A percentile compares a stretch with the other conserved stretches of the same genome.
phyloP scores from a whole-genome alignment of 1,140 invertebrate species.

The Bombus turneri region DNA sequence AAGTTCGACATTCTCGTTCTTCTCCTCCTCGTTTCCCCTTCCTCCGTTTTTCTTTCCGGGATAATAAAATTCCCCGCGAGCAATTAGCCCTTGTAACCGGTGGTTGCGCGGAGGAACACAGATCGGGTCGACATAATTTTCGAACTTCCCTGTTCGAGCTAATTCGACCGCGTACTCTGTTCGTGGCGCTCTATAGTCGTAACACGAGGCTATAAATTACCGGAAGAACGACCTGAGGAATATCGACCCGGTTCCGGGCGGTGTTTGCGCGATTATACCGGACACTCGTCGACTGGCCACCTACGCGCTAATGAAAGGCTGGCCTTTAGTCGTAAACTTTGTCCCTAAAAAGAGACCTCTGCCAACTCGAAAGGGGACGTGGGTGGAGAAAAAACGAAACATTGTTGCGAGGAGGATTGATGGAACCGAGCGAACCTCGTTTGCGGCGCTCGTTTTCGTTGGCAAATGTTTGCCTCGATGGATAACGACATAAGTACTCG shows the following conservation, averaged over 20 bases:
- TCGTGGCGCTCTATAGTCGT: constrained; percentile 9
- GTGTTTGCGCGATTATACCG: constrained; percentile 16
- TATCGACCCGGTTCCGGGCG: constrained; percentile 16
- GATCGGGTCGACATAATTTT: constrained; percentile 38
- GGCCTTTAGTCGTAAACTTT: neutral
- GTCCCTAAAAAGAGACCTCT: neutral
- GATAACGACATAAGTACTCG: neutral
- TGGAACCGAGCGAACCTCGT: neutral
- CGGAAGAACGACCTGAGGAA: constrained; percentile 30
- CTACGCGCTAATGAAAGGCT: constrained; percentile 16
- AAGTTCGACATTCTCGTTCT: neutral
- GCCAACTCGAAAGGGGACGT: no score
- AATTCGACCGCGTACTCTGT: constrained; percentile 31
- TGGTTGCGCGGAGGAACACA: constrained; percentile 19
- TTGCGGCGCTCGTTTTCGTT: neutral
- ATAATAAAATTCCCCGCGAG: constrained; percentile 31
- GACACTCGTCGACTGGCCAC: constrained; percentile 8
- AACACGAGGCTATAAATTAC: constrained; percentile 52
- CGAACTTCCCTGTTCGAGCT: constrained; percentile 43
- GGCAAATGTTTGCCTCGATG: neutral
- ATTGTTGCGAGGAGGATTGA: neutral
- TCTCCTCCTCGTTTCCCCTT: neutral
- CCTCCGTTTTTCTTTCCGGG: neutral
- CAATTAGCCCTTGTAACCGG: constrained; percentile 34
- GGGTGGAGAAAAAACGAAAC: neutral